These are phyloP conservation scores for Cylas formicarius DNA, from an alignment of 1,140 invertebrate genomes.

Conservation along the genomic window DNA sequence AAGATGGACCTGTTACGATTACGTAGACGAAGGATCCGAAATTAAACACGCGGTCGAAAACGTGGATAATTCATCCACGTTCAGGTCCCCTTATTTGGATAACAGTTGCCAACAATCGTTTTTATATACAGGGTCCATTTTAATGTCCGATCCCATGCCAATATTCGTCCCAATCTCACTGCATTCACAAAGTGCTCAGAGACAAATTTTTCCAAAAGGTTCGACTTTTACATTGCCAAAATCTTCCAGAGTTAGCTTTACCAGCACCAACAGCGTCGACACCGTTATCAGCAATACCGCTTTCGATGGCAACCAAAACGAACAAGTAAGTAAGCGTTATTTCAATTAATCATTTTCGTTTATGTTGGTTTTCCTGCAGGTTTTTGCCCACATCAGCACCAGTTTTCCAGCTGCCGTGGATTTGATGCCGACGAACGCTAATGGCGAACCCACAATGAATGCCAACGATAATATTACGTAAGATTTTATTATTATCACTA, in stretches of 20 bases:
- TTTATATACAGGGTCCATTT: slow-evolving; percentile 23
- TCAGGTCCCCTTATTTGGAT: slow-evolving; percentile 15
- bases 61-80: slow-evolving; percentile 1
- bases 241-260: slow-evolving; percentile 10
- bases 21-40: slow-evolving; percentile 63
- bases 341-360: background rate
- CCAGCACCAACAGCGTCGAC: slow-evolving; percentile 15
- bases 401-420: background rate
- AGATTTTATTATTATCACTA: slow-evolving; percentile 1
- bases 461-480: slow-evolving; percentile 16
- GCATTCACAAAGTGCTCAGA: slow-evolving; percentile 8
- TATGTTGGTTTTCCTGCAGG: slow-evolving; percentile 10
- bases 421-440: background rate
- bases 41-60: background rate
- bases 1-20: slow-evolving; percentile 93
- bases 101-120: slow-evolving; percentile 19
- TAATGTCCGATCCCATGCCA: slow-evolving; percentile 19
- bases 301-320: slow-evolving; percentile 18
- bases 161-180: slow-evolving; percentile 17
- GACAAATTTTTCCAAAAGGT: slow-evolving; percentile 10
- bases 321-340: slow-evolving; percentile 16
- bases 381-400: slow-evolving; percentile 6
- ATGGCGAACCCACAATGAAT: slow-evolving; percentile 1
- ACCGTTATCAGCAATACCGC: slow-evolving; percentile 15
- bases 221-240: slow-evolving; percentile 15